Evolutionary conservation across 2,797 vertebrate genomes (phyloP).

Genomic region (Pseudocheirus occidentalis): DNA sequence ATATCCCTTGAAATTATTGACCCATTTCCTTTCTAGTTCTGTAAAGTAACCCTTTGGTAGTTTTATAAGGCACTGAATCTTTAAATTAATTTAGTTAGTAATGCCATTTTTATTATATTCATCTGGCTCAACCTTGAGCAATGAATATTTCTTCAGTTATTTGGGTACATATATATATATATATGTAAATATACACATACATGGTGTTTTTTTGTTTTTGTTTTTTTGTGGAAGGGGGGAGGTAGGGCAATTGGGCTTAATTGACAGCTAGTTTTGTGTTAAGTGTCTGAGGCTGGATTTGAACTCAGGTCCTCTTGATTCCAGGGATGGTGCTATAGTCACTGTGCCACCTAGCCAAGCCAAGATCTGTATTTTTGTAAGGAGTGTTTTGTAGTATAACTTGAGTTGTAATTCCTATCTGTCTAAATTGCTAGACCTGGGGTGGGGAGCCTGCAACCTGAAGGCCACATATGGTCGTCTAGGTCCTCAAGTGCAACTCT

Average conservation of each 20-base stretch:
- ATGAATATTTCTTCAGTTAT: not conserved
- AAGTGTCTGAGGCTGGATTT: too few species aligned
- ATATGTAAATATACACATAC: too few species aligned
- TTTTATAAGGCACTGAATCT: not conserved
- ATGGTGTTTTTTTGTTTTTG: too few species aligned
- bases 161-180: not conserved
- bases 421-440: not conserved
- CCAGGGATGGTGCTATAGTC: too few species aligned
- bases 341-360: too few species aligned
- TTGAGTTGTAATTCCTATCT: not conserved
- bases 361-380: not conserved
- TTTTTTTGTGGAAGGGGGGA: too few species aligned
- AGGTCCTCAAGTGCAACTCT: too few species aligned
- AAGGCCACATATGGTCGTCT: too few species aligned
- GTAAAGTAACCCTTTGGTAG: not conserved
- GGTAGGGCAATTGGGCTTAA: too few species aligned
- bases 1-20: not conserved
- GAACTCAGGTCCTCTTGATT: too few species aligned
- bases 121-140: not conserved
- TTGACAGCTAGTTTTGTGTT: too few species aligned
- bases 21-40: not conserved
- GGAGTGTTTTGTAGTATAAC: not conserved
- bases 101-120: not conserved
- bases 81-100: not conserved
- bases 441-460: too few species aligned